These are phyloP conservation scores for Saturnia pavonia DNA, from an alignment of 2,888 invertebrate genomes.

Conservation along the genomic window DNA sequence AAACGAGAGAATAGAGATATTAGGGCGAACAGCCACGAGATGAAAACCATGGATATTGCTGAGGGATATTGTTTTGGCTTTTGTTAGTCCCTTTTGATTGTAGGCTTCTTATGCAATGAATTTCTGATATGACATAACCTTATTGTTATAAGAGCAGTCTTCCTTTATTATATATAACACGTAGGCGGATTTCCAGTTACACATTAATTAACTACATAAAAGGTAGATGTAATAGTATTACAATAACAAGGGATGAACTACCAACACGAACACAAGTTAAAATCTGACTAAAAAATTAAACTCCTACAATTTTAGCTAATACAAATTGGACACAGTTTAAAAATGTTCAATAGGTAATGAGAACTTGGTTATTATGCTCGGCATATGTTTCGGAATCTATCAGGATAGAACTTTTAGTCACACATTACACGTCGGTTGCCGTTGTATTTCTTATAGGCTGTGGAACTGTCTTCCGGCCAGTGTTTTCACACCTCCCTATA, in stretches of 20 bases:
- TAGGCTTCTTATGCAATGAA: not conserved
- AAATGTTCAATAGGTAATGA: not conserved
- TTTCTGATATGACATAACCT: not conserved
- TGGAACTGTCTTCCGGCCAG: too few species aligned
- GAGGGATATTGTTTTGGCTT: constrained; percentile 8
- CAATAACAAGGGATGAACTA: not conserved
- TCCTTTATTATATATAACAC: not conserved
- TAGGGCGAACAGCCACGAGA: constrained; percentile 17
- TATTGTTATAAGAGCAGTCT: not conserved
- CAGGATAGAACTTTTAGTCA: too few species aligned
- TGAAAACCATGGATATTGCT: constrained; percentile 9
- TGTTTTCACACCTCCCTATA: too few species aligned
- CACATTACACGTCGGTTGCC: too few species aligned
- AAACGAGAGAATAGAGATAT: constrained; percentile 36
- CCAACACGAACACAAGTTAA: not conserved
- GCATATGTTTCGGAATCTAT: too few species aligned
- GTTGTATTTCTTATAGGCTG: too few species aligned
- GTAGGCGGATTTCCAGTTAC: not conserved
- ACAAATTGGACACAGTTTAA: not conserved
- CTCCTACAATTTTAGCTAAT: not conserved
- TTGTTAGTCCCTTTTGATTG: constrained; percentile 8
- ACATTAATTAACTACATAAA: not conserved
- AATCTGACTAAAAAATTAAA: not conserved
- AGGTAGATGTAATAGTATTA: not conserved
- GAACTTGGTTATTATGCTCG: too few species aligned